Base-by-base conservation (phyloP, 1,140 invertebrate species). In the Procambarus virginalis region DNA sequence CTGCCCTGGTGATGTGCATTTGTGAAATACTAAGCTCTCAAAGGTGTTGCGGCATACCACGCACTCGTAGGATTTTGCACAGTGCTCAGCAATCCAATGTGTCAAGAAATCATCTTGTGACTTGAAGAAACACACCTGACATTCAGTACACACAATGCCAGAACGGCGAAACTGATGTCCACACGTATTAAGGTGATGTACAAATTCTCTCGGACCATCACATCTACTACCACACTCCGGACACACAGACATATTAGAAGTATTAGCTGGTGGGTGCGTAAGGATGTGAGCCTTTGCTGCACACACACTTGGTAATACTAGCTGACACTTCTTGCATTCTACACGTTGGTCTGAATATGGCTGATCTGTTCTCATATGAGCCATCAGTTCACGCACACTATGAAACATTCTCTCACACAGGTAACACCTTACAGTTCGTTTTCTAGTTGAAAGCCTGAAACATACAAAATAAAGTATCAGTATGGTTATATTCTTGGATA, bases 171-270 rank as follows among this genome's bases (percentile, higher is more conserved):
- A 92, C 78, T 92, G 92, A 55, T 92, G 92, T 4, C 92, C 92
- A 68, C 92, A 92, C n/a, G 92, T 92, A 83, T 91, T 91, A n/a
- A 92, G 84, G 51, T 92, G 92, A 51, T 92, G 92, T 10, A 92
- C 92, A 68, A 92, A 92, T 46, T 92, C 92, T 58, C 92, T 81
- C 1, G 92, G 92, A 8, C 86, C 84, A 60, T 92, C 92, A 77
- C 92, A 92, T 20, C 86, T 83, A 22, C 84, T 86, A 12, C 92
- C 92, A 81, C 92, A 92, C 75, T 92, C 92, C 46, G 92, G 92
- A 68, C 92, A 92, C 80, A 92, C 92, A 45, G 92, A 92, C n/a
- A 92, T 87, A 70, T 92, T 92, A 46, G 86, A 82, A 14, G 86
- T 84, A 78, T 92, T 92, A 78, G 92, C 89, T 49, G 92, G 92